phyloP scores from a whole-genome alignment of 2,797 vertebrate species.

The Harpagifer antarcticus region DNA sequence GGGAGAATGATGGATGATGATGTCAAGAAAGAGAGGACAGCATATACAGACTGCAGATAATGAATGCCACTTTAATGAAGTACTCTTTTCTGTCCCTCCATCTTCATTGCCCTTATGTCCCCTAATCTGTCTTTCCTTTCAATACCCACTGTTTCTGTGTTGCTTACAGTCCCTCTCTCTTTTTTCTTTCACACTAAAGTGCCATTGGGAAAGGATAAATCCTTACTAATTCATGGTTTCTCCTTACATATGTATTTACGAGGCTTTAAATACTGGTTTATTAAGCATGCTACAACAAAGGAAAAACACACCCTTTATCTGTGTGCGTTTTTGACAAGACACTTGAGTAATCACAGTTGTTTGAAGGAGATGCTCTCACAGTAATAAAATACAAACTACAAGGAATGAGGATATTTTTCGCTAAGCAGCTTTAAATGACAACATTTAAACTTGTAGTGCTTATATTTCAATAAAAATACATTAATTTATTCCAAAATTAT shows the following conservation, averaged over 20 bases:
- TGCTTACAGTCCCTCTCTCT: constrained; percentile 23
- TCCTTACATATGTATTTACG: constrained; percentile 59
- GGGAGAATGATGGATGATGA: constrained; percentile 49
- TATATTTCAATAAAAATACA: too few species aligned
- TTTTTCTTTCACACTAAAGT: constrained; percentile 37
- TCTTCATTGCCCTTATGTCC: constrained; percentile 30
- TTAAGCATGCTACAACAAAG: constrained; percentile 50
- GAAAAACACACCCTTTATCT: constrained; percentile 38
- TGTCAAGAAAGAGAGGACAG: constrained; percentile 19
- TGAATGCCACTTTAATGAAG: constrained; percentile 60
- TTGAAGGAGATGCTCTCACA: too few species aligned
- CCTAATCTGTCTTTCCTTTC: constrained; percentile 48
- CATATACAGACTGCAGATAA: constrained; percentile 43
- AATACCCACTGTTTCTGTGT: constrained; percentile 21
- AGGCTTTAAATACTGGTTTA: constrained; percentile 50
- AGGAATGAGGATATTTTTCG: too few species aligned
- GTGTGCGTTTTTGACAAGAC: background rate
- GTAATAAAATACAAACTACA: too few species aligned
- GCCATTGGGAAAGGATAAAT: constrained; percentile 50
- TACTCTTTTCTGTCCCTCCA: constrained; percentile 25
- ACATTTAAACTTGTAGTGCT: too few species aligned
- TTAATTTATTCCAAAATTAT: too few species aligned
- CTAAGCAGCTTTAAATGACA: too few species aligned
- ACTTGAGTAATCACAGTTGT: too few species aligned
- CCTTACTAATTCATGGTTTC: constrained; percentile 70